Evolutionary conservation across 2,797 vertebrate species (phyloP), one percentile per base, ranked within the genome.

Genomic region (Crenichthys baileyi): DNA sequence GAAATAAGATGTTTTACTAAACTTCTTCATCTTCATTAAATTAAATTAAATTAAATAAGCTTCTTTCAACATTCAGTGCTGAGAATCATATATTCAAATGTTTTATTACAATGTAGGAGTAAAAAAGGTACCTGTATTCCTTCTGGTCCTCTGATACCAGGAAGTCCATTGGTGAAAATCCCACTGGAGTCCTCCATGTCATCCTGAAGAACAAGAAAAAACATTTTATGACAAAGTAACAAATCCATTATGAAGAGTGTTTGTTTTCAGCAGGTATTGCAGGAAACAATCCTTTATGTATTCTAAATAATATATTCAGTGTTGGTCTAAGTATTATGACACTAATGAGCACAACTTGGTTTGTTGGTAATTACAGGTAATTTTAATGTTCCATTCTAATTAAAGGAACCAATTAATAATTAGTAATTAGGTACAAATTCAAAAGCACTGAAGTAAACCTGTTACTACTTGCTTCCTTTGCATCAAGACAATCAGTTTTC

Each of bases 181-280:
- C 94, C 90, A 0, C 94, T 97, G 0, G 98, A 99, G 12, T 96
- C 97, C 86, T 99, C 98, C 97, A 98, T 97, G 87, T 99, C 98
- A 0, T 97, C 96, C 98, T 99, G 78, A 74, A 50, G 85, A 78
- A 94, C 75, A 86, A n/a, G 60, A 13, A 51, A 82, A 65, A 31
- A 6, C 0, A 13, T 44, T 41, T 67, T 41, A 22, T 7, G 63
- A 16, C 3, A 41, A 67, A 67, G 31, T 24, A 41, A 24, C 39
- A n/a, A 1, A 39, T 65, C 20, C 16, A 36, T 63, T 20, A 36
- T 36, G 58, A 63, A 41, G 8, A 22, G 63, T 67, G 22, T n/a
- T 13, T n/a, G 7, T 67, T 26, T 11, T n/a, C 20, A 1, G 61
- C 36, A 22, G 3, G 61, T 36, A 65, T 65, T 22, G 36, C 31